Base-by-base conservation (phyloP, 2,113 vertebrate genomes). In the Embiotoca jacksoni region DNA sequence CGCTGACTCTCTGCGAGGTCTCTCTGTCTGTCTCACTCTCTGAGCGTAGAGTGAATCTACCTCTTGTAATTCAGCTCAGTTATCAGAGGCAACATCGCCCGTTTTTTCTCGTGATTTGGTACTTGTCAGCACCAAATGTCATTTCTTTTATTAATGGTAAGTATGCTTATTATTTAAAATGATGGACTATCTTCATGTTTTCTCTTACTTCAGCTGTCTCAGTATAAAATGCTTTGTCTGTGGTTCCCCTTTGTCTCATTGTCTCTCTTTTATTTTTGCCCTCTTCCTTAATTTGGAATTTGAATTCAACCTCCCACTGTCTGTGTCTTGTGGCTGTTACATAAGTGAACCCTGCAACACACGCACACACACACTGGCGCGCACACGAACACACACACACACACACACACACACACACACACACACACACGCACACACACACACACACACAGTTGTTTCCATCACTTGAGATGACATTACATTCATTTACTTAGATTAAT, bases 241-340 rank as follows among this genome's bases (percentile, higher is more conserved):
- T 68, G 58, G 62, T 64, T 83, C 14, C 65, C 72, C 53, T 65
- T 46, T 49, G 39, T 79, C 63, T 76, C 55, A 52, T 41, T 74
- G 79, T 67, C 74, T 85, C 33, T 79, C 59, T 64, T 77, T 72
- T 66, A 78, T 80, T 80, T 53, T 55, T 65, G 39, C 65, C 63
- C 78, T 81, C 64, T 66, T 68, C 44, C 65, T 57, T 33, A 14
- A 60, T 80, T 72, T 83, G 67, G 73, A 69, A 71, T 79, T 84
- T 64, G 72, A 78, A 71, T 80, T 76, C 72, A 63, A 31, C 74
- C 73, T 76, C 68, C 64, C 72, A 72, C 80, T 75, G 78, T 63
- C 72, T 84, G 31, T 49, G 68, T 74, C 71, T 72, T 80, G 78
- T 78, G 69, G 80, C 72, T 78, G 75, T 88, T 86, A 82, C 46